These are phyloP conservation scores for Notodonta ziczac DNA, from an alignment of 2,888 invertebrate genomes.

Conservation along the genomic window DNA sequence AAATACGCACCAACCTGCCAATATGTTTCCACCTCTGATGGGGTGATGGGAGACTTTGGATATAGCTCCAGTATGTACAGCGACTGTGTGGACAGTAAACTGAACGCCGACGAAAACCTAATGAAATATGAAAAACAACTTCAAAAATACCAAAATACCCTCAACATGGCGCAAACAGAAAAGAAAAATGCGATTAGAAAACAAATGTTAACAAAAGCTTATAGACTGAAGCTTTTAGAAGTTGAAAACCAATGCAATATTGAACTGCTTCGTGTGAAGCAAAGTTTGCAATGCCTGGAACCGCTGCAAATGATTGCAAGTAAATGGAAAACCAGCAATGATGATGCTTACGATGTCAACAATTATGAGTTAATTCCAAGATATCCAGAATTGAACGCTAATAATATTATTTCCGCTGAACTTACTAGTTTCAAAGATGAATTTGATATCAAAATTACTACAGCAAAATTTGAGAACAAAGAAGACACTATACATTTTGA, in stretches of 20 bases:
- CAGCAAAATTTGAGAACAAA: constrained; percentile 38
- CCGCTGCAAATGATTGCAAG: constrained; percentile 71
- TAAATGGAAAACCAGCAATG: constrained; percentile 65
- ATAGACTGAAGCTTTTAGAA: constrained; percentile 71
- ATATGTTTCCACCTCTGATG: constrained; percentile 33
- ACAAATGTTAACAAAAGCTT: constrained; percentile 78
- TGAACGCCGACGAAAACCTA: constrained; percentile 68
- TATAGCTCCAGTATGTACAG: constrained; percentile 48
- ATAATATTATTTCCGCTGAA: constrained; percentile 54
- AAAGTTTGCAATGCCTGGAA: constrained; percentile 75
- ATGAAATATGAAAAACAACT: constrained; percentile 78
- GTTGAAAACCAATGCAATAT: constrained; percentile 80
- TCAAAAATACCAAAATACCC: constrained; percentile 73
- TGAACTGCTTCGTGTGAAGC: constrained; percentile 73
- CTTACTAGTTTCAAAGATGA: constrained; percentile 48
- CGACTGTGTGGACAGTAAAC: constrained; percentile 61
- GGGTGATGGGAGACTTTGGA: constrained; percentile 26
- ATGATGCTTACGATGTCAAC: constrained; percentile 58
- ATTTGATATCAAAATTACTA: constrained; percentile 30
- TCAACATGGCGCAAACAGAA: constrained; percentile 75
- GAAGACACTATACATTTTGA: constrained; percentile 38
- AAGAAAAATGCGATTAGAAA: constrained; percentile 77
- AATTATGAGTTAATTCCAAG: constrained; percentile 67
- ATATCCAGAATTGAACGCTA: constrained; percentile 62
- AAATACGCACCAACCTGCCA: constrained; percentile 22